phyloP scores from a whole-genome alignment of 1,140 invertebrate species.

The Drosophila ironensis region DNA sequence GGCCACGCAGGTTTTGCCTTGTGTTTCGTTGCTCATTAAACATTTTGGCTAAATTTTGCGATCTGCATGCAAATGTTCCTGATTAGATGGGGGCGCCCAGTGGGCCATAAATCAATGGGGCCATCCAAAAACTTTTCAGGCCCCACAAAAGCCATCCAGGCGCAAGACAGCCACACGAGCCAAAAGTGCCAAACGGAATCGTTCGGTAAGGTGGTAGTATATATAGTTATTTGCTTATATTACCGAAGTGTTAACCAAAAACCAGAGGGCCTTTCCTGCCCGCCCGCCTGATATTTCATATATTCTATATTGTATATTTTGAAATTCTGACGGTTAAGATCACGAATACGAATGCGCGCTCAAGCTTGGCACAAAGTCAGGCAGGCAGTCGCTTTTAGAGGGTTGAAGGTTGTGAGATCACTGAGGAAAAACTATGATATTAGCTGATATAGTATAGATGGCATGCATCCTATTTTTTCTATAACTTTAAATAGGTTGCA shows the following conservation, averaged over 20 bases:
- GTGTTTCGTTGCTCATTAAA: conserved; percentile 40
- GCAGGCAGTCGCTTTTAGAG: neutral
- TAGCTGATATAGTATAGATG: no score
- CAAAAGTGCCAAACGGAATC: neutral
- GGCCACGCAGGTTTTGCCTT: conserved; percentile 57
- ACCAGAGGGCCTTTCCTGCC: no score
- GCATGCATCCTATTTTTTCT: no score
- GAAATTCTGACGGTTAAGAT: neutral
- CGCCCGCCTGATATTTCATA: no score
- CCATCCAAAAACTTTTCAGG: no score
- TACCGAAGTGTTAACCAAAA: no score
- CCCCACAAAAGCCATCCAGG: neutral
- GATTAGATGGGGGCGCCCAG: conserved; percentile 55
- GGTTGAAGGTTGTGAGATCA: conserved; percentile 10
- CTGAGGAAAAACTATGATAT: neutral
- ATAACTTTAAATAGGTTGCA: no score
- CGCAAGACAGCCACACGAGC: conserved; percentile 17
- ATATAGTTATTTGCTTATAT: no score
- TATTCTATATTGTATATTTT: no score
- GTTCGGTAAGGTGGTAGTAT: no score
- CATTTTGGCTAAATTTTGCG: conserved; percentile 65
- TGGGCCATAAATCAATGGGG: conserved; percentile 65
- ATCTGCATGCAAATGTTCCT: conserved; percentile 68
- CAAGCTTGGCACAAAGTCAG: conserved; percentile 35
- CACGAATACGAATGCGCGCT: conserved; percentile 26